These are phyloP conservation scores for Ypsolopha scabrella DNA, from an alignment of 2,888 invertebrate species.

Conservation along the genomic window DNA sequence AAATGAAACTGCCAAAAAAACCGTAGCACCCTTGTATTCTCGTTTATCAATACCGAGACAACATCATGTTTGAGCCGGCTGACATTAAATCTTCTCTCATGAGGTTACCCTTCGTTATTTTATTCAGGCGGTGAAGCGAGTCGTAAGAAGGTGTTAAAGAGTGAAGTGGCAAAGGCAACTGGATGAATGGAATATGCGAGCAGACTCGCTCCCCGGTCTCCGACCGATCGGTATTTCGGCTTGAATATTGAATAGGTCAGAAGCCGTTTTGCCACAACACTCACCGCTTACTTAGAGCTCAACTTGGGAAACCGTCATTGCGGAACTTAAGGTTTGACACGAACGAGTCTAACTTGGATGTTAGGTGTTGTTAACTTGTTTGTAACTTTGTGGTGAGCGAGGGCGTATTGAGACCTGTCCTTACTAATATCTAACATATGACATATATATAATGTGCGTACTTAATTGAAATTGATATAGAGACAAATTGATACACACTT, in stretches of 20 bases:
- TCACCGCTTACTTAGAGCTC: conserved; percentile 15
- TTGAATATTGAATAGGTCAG: conserved; percentile 49
- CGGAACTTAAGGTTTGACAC: not conserved
- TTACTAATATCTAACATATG: no score
- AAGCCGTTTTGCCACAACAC: conserved; percentile 19
- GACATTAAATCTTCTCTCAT: conserved; percentile 39
- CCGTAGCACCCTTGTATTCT: no score
- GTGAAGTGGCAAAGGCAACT: conserved; percentile 56
- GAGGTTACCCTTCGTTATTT: conserved; percentile 45
- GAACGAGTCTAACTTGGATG: no score
- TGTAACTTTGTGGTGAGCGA: no score
- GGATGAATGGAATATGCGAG: conserved; percentile 57
- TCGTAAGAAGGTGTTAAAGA: conserved; percentile 64
- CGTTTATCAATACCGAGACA: no score
- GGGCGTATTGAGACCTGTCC: no score
- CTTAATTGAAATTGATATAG: no score
- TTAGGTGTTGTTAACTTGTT: no score
- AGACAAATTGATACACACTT: no score
- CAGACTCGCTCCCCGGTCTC: conserved; percentile 26
- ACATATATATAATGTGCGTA: no score
- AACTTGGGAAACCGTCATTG: not conserved
- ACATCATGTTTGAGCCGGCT: conserved; percentile 5
- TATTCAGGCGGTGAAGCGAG: conserved; percentile 56
- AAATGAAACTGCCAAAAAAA: no score
- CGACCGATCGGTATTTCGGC: conserved; percentile 30